Evolutionary conservation across 2,888 invertebrate genomes (phyloP).

Genomic region (Epistrophe eligans): DNA sequence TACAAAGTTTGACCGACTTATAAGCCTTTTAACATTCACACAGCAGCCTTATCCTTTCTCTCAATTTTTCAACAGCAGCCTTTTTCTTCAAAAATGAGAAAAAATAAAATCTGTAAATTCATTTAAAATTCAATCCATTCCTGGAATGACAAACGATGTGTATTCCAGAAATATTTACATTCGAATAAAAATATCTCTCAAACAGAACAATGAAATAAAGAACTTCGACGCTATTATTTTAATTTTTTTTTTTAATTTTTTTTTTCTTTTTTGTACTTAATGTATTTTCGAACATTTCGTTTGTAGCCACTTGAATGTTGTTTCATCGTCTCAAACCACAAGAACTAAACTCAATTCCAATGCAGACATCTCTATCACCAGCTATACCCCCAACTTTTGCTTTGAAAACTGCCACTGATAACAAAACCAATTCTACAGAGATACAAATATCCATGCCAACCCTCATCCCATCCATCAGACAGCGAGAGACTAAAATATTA

Average conservation of each 20-base stretch:
- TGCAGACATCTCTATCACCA: constrained; percentile 44
- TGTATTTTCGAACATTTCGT: constrained; percentile 44
- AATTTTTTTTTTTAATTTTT: neutral
- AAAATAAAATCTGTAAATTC: constrained; percentile 38
- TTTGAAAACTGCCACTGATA: constrained; percentile 57
- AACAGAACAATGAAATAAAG: constrained; percentile 54
- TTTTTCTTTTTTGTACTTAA: neutral
- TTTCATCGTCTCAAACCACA: constrained; percentile 26
- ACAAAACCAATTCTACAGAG: constrained; percentile 51
- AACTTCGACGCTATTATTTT: constrained; percentile 31
- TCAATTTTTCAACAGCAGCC: constrained; percentile 35
- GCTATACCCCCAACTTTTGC: constrained; percentile 40
- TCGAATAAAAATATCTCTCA: constrained; percentile 67
- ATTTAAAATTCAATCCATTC: constrained; percentile 67
- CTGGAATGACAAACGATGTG: constrained; percentile 62
- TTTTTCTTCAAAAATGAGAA: neutral
- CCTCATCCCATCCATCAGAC: constrained; percentile 5
- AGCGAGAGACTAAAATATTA: constrained; percentile 11
- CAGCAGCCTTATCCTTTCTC: neutral
- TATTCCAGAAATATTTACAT: constrained; percentile 65
- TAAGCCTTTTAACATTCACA: constrained; percentile 13
- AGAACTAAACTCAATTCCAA: constrained; percentile 35
- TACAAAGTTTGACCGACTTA: constrained; percentile 6
- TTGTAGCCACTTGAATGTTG: constrained; percentile 48
- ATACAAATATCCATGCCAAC: constrained; percentile 10